Percentiles rank a stretch among this genome's conserved stretches.
Conservation (phyloP, 92 coral and sea anemone species). For the Epizoanthus illoricatus region DNA sequence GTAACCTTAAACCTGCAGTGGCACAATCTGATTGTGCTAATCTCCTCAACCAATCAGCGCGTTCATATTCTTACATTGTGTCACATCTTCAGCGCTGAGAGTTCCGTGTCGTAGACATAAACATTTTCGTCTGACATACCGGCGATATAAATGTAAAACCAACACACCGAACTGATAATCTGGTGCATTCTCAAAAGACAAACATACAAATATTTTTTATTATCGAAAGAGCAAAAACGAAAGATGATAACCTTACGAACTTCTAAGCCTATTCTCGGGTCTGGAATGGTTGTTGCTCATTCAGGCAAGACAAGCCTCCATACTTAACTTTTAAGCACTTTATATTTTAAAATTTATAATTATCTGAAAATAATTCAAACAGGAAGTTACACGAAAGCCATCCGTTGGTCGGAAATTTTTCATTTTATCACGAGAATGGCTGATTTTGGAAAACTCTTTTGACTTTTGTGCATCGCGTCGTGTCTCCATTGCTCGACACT, state of each 20-base stretch:
- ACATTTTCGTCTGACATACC: neutral
- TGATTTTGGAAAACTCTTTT: no score
- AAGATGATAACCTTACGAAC: conserved; percentile 17
- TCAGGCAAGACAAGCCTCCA: no score
- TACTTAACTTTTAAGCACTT: no score
- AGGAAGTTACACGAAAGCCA: no score
- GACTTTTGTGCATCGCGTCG: no score
- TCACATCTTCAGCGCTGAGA: neutral
- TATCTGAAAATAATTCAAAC: no score
- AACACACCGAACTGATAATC: neutral
- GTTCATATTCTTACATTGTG: neutral
- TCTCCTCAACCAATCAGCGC: neutral
- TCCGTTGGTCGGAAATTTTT: no score
- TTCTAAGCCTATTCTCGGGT: neutral
- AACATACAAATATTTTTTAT: neutral
- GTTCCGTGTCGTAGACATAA: neutral
- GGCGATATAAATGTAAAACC: neutral
- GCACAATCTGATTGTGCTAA: no score
- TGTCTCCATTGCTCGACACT: no score
- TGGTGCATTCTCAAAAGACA: neutral
- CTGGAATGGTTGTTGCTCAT: no score
- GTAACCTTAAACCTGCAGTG: neutral
- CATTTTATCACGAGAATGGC: no score
- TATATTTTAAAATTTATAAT: no score
- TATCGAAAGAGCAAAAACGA: neutral